Evolutionary conservation across 1,140 invertebrate species (phyloP).

Genomic region (Lepidotrigona ventralis): DNA sequence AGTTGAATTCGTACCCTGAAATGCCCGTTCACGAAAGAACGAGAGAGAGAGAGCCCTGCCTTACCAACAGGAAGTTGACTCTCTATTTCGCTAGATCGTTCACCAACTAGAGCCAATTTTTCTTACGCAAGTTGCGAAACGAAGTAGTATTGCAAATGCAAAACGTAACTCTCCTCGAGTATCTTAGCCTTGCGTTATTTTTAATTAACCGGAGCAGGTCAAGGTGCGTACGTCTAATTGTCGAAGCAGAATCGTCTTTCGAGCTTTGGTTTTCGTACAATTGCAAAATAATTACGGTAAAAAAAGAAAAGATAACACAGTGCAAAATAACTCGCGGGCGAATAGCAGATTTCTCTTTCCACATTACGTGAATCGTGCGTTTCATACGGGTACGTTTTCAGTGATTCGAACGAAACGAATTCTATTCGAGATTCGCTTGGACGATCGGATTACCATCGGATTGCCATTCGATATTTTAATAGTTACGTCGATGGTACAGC

Average conservation of each 20-base stretch:
- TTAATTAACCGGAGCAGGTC: conserved; percentile 31
- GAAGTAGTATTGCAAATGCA: conserved; percentile 1
- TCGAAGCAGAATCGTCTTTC: background rate
- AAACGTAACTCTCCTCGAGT: background rate
- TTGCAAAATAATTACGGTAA: too few species aligned
- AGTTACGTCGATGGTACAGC: conserved; percentile 25
- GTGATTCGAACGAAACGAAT: background rate
- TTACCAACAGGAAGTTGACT: background rate
- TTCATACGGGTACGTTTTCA: background rate
- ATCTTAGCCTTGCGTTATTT: conserved; percentile 33
- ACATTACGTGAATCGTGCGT: background rate
- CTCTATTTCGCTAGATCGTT: background rate
- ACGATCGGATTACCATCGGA: background rate
- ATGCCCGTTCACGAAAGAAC: background rate
- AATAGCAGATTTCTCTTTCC: background rate
- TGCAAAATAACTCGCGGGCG: background rate
- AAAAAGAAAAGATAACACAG: too few species aligned
- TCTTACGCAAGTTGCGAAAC: background rate
- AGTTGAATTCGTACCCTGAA: background rate
- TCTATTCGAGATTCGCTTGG: background rate
- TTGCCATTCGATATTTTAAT: conserved; percentile 36
- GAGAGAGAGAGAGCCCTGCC: background rate
- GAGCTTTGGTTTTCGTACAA: background rate
- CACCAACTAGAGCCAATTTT: conserved; percentile 20
- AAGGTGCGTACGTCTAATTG: conserved; percentile 5